Percentiles rank a stretch among this genome's conserved stretches.
Conservation (phyloP, 1,140 invertebrate species). For the Pygmarrhopalites habei region DNA sequence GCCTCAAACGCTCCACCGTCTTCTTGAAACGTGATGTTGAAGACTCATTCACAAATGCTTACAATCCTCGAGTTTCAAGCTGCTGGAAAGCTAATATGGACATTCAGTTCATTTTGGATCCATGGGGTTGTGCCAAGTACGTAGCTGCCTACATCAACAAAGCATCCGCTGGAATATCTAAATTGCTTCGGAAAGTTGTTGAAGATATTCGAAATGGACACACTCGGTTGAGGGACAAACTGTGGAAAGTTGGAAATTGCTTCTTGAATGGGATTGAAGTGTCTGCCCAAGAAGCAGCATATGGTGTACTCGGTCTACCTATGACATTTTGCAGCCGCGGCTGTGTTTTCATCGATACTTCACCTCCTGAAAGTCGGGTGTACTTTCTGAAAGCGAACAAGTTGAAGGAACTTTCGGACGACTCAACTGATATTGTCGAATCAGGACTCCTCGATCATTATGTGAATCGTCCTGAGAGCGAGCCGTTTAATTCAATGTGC, state of each 20-base stretch:
- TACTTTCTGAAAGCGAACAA: not conserved
- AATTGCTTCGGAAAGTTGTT: slow-evolving; percentile 13
- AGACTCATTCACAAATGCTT: slow-evolving; percentile 40
- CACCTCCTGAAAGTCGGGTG: slow-evolving; percentile 4
- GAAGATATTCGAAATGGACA: slow-evolving; percentile 3
- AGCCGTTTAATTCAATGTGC: no score
- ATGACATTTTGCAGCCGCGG: not conserved
- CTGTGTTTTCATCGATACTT: slow-evolving; percentile 1
- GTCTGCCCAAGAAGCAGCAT: slow-evolving; percentile 17
- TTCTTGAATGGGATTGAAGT: slow-evolving; percentile 9
- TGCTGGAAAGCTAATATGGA: slow-evolving; percentile 41
- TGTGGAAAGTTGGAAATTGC: not conserved
- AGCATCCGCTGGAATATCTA: slow-evolving; percentile 27
- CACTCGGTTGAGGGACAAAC: not conserved
- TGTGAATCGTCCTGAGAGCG: slow-evolving; percentile 8
- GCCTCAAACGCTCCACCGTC: slow-evolving; percentile 14
- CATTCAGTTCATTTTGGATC: slow-evolving; percentile 41
- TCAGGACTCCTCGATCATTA: slow-evolving; percentile 22
- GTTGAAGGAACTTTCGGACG: slow-evolving; percentile 1
- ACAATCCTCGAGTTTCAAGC: slow-evolving; percentile 37
- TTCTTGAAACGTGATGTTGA: slow-evolving; percentile 30
- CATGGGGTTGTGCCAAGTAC: slow-evolving; percentile 40
- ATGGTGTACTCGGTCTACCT: not conserved
- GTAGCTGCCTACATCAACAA: slow-evolving; percentile 37
- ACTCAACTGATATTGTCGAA: slow-evolving; percentile 9